Base-by-base conservation (phyloP, 2,888 invertebrate species). In the Opisthograptis luteolata region DNA sequence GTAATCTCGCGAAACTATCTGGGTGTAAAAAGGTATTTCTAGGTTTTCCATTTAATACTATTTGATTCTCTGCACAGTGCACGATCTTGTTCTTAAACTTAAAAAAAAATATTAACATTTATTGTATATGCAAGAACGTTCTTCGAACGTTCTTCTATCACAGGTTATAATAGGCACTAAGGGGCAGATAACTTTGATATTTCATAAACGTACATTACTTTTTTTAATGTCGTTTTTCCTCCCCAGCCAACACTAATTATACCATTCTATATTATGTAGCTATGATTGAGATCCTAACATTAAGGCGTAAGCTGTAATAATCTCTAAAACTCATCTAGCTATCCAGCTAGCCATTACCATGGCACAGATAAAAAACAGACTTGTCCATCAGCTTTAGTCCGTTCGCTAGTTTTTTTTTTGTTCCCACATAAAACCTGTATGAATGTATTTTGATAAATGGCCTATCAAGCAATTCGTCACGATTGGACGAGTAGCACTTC, bases 391-490 rank as follows among this genome's bases (percentile, higher is more conserved):
- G 59, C 48, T 52, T 39, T 39, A 39, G 35, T 35, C 41, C 34
- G 35, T 17, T 45, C 10, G 36, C 39, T 27, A 36, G 50, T 54
- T 46, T 37, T 50, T 39, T n/a, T n/a, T 56, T 48, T 44, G 40
- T 48, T 51, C 42, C 42, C 48, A 42, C 37, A 32, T 19, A 50
- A 41, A 56, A 54, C 54, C 49, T 25, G 56, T 56, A 53, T 50
- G 20, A 45, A 35, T 51, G 36, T 50, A 36, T 45, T 47, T 37
- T 44, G 55, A 55, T 53, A 55, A 55, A 60, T 60, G 30, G 50
- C 17, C 53, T 57, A 60, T 50, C 48, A 44, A 55, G 48, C 39
- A 43, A 59, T 59, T 57, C 49, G 54, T 49, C 54, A 59, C 48
- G 55, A 53, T 51, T 45, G 37, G 42, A 36, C 19, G 41, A 27